phyloP scores from a whole-genome alignment of 2,113 vertebrate genomes.

The Amblyornis subalaris region DNA sequence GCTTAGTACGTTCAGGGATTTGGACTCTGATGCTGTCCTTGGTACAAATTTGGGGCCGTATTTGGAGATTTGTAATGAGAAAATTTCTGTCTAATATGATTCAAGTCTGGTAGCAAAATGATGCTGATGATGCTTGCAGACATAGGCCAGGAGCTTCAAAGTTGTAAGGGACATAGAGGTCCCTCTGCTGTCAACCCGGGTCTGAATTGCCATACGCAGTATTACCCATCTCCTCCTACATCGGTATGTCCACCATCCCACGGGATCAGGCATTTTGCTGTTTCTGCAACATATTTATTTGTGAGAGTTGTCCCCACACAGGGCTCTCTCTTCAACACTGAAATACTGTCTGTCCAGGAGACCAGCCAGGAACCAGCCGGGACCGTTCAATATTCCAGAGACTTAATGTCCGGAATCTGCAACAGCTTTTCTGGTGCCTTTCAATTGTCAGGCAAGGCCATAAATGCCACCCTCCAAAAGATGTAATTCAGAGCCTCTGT shows the following conservation, averaged over 20 bases:
- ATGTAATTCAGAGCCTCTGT: neutral
- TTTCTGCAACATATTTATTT: neutral
- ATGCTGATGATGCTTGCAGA: neutral
- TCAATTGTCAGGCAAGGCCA: neutral
- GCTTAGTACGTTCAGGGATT: neutral
- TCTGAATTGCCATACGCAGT: neutral
- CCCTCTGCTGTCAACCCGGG: rapidly evolving
- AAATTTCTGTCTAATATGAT: neutral
- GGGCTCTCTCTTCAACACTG: neutral
- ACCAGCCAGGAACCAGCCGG: neutral
- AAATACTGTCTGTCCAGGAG: neutral
- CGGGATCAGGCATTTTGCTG: neutral
- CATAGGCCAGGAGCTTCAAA: neutral
- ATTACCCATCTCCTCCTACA: neutral
- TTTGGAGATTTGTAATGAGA: neutral
- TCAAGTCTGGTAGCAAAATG: neutral
- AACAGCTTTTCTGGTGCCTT: neutral
- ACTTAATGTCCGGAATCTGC: neutral
- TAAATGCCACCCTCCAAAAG: neutral
- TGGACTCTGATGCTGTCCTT: neutral
- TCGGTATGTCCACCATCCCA: neutral
- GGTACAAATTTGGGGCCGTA: neutral
- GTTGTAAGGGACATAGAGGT: neutral
- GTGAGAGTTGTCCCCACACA: neutral
- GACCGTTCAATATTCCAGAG: neutral